A percentile compares a stretch with the other conserved stretches of the same genome.
phyloP scores from a whole-genome alignment of 2,797 vertebrate genomes.

The Mormyrops attenuatus region DNA sequence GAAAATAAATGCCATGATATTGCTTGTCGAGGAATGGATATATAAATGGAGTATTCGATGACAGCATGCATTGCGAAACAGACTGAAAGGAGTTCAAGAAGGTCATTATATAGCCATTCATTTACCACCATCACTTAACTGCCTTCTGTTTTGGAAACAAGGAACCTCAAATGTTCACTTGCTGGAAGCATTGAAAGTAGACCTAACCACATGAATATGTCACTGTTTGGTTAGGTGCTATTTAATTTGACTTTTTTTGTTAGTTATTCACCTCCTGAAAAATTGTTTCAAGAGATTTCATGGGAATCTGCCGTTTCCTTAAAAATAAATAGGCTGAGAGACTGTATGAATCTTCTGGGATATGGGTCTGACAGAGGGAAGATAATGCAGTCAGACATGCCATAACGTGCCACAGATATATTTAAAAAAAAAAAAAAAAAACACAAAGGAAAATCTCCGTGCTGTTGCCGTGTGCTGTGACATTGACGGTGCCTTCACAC shows the following conservation, averaged over 20 bases:
- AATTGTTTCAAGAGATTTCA: background rate
- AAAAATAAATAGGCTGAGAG: background rate
- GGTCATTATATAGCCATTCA: background rate
- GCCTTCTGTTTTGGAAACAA: constrained; percentile 4
- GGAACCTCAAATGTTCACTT: background rate
- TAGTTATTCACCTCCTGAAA: background rate
- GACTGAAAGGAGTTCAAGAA: background rate
- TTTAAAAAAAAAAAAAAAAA: constrained; percentile 9
- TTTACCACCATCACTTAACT: background rate
- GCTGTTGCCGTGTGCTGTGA: constrained; percentile 21
- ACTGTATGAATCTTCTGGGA: constrained; percentile 15
- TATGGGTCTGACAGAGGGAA: constrained; percentile 12
- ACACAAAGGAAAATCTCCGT: constrained; percentile 16
- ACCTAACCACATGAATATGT: background rate
- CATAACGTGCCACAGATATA: constrained; percentile 21
- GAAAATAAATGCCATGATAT: background rate
- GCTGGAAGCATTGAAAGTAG: background rate
- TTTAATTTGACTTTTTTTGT: background rate
- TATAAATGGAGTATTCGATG: background rate
- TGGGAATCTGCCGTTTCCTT: constrained; percentile 4
- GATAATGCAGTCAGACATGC: constrained; percentile 27
- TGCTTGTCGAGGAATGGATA: background rate
- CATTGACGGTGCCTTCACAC: background rate
- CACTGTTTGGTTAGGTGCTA: background rate
- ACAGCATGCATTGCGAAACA: background rate